Evolutionary conservation across 2,797 vertebrate genomes (phyloP).

Genomic region (Acrocephalus scirpaceus): DNA sequence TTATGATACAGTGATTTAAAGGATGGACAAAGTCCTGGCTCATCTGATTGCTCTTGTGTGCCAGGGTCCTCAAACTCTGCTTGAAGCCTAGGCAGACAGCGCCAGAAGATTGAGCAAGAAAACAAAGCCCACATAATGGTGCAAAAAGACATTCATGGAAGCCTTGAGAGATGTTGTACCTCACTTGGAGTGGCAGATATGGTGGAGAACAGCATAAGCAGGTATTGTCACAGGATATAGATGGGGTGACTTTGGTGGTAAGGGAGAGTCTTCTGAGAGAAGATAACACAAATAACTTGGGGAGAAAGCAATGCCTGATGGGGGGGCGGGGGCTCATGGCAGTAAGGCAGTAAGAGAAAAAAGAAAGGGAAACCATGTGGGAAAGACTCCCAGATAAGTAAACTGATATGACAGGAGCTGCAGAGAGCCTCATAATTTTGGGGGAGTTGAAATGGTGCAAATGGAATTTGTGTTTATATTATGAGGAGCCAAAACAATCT

Average conservation of each 20-base stretch:
- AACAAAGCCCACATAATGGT: background rate
- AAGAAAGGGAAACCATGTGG: background rate
- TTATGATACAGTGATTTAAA: background rate
- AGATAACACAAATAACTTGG: background rate
- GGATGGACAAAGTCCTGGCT: background rate
- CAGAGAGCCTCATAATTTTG: background rate
- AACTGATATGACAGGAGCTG: background rate
- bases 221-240: background rate
- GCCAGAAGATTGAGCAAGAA: background rate
- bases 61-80: background rate
- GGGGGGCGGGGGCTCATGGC: background rate
- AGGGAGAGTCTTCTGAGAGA: background rate
- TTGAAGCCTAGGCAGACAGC: background rate
- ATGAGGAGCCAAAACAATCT: rapidly evolving
- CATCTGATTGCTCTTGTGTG: background rate
- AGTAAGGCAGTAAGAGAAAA: background rate
- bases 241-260: background rate
- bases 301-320: background rate
- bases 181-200: background rate
- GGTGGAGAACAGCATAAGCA: background rate
- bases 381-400: background rate
- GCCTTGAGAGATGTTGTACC: background rate
- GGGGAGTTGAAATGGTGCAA: rapidly evolving
- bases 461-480: background rate
- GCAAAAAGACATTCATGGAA: background rate